Evolutionary conservation across 2,797 vertebrate genomes (phyloP).

Genomic region (Hafferia zeledoni): DNA sequence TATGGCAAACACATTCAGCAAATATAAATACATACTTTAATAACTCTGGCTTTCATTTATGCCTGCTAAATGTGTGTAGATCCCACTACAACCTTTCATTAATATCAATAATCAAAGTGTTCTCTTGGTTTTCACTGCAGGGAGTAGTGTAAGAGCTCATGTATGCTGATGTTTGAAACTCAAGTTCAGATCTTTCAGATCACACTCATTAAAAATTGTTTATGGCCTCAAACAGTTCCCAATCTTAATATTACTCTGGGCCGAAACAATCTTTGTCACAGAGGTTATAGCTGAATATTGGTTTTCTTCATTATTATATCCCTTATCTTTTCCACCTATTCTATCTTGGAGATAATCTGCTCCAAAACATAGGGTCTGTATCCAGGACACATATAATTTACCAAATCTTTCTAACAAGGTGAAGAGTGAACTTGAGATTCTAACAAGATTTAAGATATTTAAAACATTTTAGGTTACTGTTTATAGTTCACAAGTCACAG

Average conservation of each 20-base stretch:
- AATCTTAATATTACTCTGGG: neutral
- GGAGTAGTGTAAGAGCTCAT: neutral
- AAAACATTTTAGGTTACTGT: neutral
- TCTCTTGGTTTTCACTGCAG: neutral
- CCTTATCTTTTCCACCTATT: neutral
- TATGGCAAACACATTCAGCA: neutral
- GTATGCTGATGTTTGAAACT: neutral
- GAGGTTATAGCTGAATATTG: neutral
- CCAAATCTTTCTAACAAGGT: neutral
- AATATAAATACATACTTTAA: neutral
- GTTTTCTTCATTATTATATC: neutral
- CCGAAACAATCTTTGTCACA: neutral
- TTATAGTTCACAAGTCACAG: neutral
- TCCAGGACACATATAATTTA: neutral
- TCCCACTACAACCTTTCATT: neutral
- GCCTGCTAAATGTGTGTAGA: neutral
- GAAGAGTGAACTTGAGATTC: neutral
- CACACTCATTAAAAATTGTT: neutral
- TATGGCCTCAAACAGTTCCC: neutral
- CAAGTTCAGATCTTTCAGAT: neutral
- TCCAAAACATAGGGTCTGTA: neutral
- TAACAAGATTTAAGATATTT: neutral
- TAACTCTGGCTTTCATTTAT: neutral
- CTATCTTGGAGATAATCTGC: neutral
- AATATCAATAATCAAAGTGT: neutral